phyloP scores from a whole-genome alignment of 2,113 vertebrate species.

The Nothoprocta perdicaria region DNA sequence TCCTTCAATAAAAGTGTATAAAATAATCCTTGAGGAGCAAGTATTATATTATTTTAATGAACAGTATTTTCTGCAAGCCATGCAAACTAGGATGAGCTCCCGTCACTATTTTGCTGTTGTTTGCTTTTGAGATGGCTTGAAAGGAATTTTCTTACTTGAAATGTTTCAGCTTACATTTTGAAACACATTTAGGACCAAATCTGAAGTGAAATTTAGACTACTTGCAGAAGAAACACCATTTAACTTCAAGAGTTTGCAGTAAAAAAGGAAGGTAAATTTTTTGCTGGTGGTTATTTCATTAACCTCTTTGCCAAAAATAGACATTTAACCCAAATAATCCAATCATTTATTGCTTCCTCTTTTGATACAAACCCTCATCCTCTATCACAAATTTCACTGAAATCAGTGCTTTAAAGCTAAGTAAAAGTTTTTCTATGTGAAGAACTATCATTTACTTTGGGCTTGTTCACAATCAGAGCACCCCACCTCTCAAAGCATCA shows the following conservation, averaged over 20 bases:
- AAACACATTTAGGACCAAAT: background rate
- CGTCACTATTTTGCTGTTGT: background rate
- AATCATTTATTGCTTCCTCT: conserved; percentile 19
- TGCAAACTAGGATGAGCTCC: background rate
- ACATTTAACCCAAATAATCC: conserved; percentile 27
- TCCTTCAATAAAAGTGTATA: background rate
- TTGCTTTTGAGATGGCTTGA: background rate
- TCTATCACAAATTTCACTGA: background rate
- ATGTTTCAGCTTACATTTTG: background rate
- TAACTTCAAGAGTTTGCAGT: background rate
- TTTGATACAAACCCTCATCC: background rate
- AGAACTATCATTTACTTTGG: background rate
- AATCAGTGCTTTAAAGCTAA: conserved; percentile 18
- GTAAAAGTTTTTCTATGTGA: no score
- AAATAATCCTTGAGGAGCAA: background rate
- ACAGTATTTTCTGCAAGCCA: background rate
- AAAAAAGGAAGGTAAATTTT: background rate
- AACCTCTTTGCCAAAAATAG: conserved; percentile 19
- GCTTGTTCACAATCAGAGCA: background rate
- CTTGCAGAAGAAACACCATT: background rate
- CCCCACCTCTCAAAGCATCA: conserved; percentile 12
- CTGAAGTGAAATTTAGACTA: background rate
- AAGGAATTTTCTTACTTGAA: background rate
- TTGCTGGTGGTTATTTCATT: conserved; percentile 18
- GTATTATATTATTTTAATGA: background rate